These are phyloP conservation scores for Abrostola tripartita DNA, from an alignment of 2,888 invertebrate species.

Conservation along the genomic window DNA sequence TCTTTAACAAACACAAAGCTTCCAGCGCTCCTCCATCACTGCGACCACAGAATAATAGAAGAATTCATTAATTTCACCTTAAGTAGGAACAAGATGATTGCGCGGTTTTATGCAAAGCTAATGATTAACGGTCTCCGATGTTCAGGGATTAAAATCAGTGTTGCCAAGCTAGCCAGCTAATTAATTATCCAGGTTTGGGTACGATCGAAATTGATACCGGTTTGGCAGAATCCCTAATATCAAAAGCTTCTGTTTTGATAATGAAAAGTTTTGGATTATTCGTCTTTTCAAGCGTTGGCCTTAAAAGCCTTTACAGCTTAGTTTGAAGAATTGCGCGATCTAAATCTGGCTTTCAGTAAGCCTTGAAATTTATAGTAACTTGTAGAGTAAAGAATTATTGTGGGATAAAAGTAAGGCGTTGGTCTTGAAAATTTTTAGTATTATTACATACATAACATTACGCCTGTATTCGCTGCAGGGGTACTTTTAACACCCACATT, in stretches of 20 bases:
- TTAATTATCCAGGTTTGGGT: slow-evolving; percentile 24
- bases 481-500: too few relatives aligned
- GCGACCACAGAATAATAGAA: neutral
- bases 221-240: neutral
- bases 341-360: neutral
- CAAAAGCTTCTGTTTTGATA: neutral
- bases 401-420: too few relatives aligned
- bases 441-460: neutral
- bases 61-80: slow-evolving; percentile 35
- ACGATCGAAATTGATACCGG: neutral
- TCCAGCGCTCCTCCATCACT: neutral
- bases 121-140: slow-evolving; percentile 39
- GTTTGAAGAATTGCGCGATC: neutral
- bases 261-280: neutral
- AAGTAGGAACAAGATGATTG: slow-evolving; percentile 18
- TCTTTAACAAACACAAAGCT: neutral
- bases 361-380: neutral
- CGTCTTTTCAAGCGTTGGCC: neutral
- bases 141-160: slow-evolving; percentile 16
- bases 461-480: too few relatives aligned
- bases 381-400: too few relatives aligned
- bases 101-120: slow-evolving; percentile 18
- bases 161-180: slow-evolving; percentile 11
- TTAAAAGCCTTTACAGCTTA: neutral
- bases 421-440: neutral